Conservation (phyloP, 2,113 vertebrate species). For the Pterocles burchelli region DNA sequence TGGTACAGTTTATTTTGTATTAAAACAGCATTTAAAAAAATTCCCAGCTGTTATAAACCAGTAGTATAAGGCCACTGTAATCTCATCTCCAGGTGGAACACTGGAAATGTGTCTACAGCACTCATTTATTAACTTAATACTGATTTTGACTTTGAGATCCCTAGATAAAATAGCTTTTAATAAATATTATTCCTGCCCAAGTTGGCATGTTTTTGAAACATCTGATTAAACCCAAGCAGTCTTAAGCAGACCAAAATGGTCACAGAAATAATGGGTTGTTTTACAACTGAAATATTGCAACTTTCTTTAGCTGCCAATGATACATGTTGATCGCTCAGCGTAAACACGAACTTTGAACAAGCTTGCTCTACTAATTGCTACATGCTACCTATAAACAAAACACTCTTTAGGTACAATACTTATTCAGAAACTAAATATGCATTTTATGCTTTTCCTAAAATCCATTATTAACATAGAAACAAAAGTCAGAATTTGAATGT, state of each 20-base stretch:
- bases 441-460: neutral
- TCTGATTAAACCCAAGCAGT: neutral
- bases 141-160: neutral
- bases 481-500: neutral
- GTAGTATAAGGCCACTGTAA: neutral
- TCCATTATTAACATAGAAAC: neutral
- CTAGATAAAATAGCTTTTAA: neutral
- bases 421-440: neutral
- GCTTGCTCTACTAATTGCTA: neutral
- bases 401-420: neutral
- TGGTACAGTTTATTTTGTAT: neutral
- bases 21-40: neutral
- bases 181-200: neutral
- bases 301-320: neutral
- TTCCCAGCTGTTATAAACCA: neutral
- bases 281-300: neutral
- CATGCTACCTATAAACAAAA: neutral
- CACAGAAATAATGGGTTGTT: neutral
- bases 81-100: neutral
- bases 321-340: neutral
- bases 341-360: neutral
- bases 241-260: neutral
- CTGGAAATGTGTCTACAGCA: neutral
- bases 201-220: neutral
- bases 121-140: neutral